phyloP scores from a whole-genome alignment of 1,140 invertebrate species.

The Plectrocnemia conspersa region DNA sequence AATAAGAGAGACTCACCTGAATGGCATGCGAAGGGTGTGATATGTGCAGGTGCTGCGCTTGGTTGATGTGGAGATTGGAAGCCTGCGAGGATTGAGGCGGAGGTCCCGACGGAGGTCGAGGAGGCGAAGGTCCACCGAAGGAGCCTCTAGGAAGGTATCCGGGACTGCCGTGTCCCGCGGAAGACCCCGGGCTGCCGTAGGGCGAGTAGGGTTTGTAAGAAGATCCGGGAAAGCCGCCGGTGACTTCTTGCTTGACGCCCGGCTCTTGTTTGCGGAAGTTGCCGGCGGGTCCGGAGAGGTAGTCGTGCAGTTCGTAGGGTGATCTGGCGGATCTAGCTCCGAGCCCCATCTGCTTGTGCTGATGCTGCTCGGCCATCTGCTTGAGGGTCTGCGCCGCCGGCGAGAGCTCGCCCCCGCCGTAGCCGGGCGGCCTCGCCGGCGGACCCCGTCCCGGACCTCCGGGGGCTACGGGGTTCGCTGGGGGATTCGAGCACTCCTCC shows the following conservation, averaged over 20 bases:
- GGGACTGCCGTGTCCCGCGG: constrained; percentile 58
- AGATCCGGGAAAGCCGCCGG: constrained; percentile 34
- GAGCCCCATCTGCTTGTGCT: constrained; percentile 62
- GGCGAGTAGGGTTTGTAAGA: constrained; percentile 60
- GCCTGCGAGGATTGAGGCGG: constrained; percentile 53
- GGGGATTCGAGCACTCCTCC: constrained; percentile 28
- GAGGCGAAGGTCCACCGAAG: constrained; percentile 57
- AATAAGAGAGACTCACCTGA: constrained; percentile 60
- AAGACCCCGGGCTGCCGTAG: constrained; percentile 59
- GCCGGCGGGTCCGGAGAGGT: constrained; percentile 28
- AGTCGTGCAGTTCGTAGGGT: constrained; percentile 31
- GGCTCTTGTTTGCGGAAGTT: constrained; percentile 42
- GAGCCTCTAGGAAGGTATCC: constrained; percentile 52
- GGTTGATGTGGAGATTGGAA: constrained; percentile 67
- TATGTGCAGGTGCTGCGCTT: constrained; percentile 81
- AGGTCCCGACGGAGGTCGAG: constrained; percentile 60
- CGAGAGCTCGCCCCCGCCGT: constrained; percentile 59
- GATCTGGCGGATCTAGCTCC: constrained; percentile 30
- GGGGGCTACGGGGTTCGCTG: constrained; percentile 39
- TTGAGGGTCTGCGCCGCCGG: constrained; percentile 90
- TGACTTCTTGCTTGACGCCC: constrained; percentile 36
- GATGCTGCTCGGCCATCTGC: constrained; percentile 94
- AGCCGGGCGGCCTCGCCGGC: constrained; percentile 42
- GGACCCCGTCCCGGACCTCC: constrained; percentile 43
- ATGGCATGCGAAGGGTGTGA: constrained; percentile 72